Conservation (phyloP, 2,888 invertebrate genomes). For the Mechanitis messenoides region DNA sequence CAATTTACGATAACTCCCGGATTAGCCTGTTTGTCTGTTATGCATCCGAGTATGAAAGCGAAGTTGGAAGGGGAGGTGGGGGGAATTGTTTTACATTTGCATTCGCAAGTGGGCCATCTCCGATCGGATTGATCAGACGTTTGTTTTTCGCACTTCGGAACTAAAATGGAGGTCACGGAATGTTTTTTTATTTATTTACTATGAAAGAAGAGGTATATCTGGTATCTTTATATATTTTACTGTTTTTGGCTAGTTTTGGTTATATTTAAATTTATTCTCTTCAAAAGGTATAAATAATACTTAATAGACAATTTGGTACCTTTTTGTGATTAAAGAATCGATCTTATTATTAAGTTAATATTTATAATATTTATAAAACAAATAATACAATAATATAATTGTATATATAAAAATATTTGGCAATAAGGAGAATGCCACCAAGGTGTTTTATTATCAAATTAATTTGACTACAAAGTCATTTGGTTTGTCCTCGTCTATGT, state of each 20-base stretch:
- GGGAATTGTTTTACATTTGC: constrained; percentile 56
- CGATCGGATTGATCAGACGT: constrained; percentile 31
- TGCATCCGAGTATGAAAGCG: constrained; percentile 49
- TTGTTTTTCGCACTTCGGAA: constrained; percentile 21
- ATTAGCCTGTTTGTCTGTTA: constrained; percentile 76
- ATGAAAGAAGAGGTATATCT: background rate
- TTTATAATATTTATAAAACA: constrained; percentile 8
- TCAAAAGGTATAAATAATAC: no score
- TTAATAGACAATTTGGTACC: no score
- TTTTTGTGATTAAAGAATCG: no score
- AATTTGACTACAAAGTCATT: constrained; percentile 48
- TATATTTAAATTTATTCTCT: no score
- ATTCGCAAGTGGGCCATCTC: constrained; percentile 42
- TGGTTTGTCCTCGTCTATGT: constrained; percentile 43
- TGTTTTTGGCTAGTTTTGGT: no score
- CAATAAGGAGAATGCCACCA: constrained; percentile 20
- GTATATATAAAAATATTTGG: constrained; percentile 18
- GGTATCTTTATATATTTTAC: background rate
- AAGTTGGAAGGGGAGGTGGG: constrained; percentile 30
- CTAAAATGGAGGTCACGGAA: constrained; percentile 14
- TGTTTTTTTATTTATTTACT: background rate
- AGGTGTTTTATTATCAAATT: constrained; percentile 45
- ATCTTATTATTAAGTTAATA: background rate
- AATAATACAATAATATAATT: constrained; percentile 14
- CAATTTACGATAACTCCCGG: constrained; percentile 77